Percentiles rank a stretch among this genome's conserved stretches.
These are phyloP conservation scores for Myotis brandtii DNA, from an alignment of 2,113 vertebrate species.

Conservation along the genomic window DNA sequence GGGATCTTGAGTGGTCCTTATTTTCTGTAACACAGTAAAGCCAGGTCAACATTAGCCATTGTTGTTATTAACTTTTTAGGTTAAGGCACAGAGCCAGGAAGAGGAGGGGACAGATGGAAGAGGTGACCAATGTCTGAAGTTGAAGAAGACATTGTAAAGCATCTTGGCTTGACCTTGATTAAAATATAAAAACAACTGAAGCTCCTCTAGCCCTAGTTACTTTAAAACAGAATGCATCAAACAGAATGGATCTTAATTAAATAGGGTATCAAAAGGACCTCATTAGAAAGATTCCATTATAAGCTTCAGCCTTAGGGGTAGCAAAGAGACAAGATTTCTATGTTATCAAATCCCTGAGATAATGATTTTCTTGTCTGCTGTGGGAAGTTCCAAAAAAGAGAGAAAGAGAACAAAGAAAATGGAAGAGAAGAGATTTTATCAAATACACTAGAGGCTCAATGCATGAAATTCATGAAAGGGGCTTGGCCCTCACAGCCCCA, in stretches of 20 bases:
- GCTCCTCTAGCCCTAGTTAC: not conserved
- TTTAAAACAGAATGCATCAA: not conserved
- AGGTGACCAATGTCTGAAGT: not conserved
- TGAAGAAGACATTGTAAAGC: not conserved
- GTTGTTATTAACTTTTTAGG: not conserved
- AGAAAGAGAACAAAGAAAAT: not conserved
- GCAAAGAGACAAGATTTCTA: not conserved
- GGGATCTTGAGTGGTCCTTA: not conserved
- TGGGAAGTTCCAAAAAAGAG: too few species aligned
- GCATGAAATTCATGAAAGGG: too few species aligned
- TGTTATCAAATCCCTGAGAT: not conserved
- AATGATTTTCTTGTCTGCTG: not conserved
- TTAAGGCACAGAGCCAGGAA: not conserved
- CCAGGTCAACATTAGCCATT: not conserved
- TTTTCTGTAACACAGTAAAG: not conserved
- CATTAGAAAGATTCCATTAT: not conserved
- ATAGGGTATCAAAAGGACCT: not conserved
- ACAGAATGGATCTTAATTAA: not conserved
- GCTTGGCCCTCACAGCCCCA: too few species aligned
- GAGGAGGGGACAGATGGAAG: not conserved
- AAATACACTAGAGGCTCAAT: not conserved
- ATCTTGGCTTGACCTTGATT: not conserved
- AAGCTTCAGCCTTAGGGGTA: not conserved
- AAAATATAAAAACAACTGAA: not conserved
- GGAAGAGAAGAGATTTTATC: not conserved